Percentiles rank a stretch among this genome's conserved stretches.
These are phyloP conservation scores for Microplitis mediator DNA, from an alignment of 1,140 invertebrate genomes.

Conservation along the genomic window DNA sequence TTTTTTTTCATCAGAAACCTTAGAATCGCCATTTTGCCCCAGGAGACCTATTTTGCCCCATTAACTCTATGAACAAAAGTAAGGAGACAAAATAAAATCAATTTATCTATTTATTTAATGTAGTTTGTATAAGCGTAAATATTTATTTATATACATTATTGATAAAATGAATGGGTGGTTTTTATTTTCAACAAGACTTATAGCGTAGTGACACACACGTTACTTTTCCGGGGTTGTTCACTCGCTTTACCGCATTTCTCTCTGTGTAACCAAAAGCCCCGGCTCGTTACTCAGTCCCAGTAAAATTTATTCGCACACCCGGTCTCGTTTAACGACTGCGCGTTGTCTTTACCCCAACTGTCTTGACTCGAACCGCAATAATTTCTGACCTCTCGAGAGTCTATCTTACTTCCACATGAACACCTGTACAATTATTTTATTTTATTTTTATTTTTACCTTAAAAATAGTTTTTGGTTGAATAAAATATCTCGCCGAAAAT, in stretches of 20 bases:
- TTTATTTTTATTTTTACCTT: background rate
- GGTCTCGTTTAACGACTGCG: slow-evolving; percentile 26
- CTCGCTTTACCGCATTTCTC: slow-evolving; percentile 1
- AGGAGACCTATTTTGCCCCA: too few species aligned
- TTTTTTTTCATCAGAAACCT: too few species aligned
- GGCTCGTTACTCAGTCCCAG: slow-evolving; percentile 24
- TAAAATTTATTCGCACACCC: slow-evolving; percentile 28
- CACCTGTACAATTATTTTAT: slow-evolving; percentile 1
- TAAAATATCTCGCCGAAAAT: too few species aligned
- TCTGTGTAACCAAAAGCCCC: slow-evolving; percentile 22
- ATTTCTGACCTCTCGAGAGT: slow-evolving; percentile 10
- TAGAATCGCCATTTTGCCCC: too few species aligned
- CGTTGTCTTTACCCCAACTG: slow-evolving; percentile 24
- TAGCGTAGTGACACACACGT: background rate
- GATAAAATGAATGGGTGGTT: background rate
- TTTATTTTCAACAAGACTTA: background rate
- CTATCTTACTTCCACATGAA: slow-evolving; percentile 7
- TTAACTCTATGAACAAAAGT: too few species aligned
- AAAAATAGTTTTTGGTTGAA: background rate
- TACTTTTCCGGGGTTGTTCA: background rate
- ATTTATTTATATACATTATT: background rate
- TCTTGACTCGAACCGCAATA: slow-evolving; percentile 13
- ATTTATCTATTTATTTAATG: too few species aligned
- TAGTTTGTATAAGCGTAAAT: too few species aligned
- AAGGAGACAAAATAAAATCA: too few species aligned